These are phyloP conservation scores for Conus ventricosus DNA, from an alignment of 1,140 invertebrate genomes.

Conservation along the genomic window DNA sequence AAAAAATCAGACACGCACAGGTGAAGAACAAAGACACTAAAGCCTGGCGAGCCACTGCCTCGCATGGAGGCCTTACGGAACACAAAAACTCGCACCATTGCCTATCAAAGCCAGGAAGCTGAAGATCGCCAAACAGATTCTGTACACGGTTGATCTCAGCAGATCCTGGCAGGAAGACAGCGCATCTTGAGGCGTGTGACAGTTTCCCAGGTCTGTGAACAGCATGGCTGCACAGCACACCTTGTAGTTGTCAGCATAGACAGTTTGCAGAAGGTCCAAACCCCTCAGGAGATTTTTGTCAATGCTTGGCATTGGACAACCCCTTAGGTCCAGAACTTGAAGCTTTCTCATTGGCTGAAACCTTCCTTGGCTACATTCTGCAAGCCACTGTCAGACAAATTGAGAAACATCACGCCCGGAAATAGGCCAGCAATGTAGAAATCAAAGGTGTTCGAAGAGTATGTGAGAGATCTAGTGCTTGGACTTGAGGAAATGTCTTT, in stretches of 20 bases:
- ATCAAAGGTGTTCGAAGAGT: neutral
- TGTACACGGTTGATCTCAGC: neutral
- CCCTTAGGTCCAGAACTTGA: neutral
- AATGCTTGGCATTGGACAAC: neutral
- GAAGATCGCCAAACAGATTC: neutral
- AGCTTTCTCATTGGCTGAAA: neutral
- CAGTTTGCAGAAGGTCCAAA: neutral
- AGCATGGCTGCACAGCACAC: neutral
- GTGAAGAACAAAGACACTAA: neutral
- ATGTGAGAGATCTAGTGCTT: neutral
- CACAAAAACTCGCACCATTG: neutral
- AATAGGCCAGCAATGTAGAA: neutral
- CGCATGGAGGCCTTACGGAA: neutral
- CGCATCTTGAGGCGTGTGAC: neutral
- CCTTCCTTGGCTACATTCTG: neutral
- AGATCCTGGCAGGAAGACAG: neutral
- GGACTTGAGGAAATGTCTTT: neutral
- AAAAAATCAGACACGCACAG: neutral
- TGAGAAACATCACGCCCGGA: neutral
- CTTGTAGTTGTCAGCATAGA: neutral
- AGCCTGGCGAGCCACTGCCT: neutral
- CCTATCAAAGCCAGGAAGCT: neutral
- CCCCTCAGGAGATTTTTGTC: neutral
- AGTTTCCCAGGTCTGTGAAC: neutral
- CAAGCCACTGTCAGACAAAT: neutral